Conservation (phyloP, 2,888 invertebrate genomes). For the Gastrophysa polygoni region DNA sequence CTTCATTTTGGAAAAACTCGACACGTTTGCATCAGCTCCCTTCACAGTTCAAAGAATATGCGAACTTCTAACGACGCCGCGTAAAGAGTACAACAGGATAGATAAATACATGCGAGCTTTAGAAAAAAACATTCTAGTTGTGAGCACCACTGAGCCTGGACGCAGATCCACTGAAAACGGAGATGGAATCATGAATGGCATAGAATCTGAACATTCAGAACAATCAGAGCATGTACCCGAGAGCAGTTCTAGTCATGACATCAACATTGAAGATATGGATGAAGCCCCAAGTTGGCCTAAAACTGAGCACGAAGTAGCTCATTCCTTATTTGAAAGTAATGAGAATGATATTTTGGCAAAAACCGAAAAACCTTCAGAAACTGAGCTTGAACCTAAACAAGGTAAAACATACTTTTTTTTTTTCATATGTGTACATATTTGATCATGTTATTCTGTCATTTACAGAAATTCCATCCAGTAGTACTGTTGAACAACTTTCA, state of each 20-base stretch:
- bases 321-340: conserved; percentile 29
- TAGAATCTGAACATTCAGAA: conserved; percentile 61
- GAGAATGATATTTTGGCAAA: conserved; percentile 28
- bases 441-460: background rate
- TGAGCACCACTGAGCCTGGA: conserved; percentile 76
- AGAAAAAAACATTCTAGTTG: conserved; percentile 92
- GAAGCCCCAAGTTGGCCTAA: conserved; percentile 54
- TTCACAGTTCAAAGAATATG: conserved; percentile 96
- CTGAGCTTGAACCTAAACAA: conserved; percentile 17
- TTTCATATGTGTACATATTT: background rate
- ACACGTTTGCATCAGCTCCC: conserved; percentile 87
- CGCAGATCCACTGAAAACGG: conserved; percentile 71
- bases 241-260: conserved; percentile 60
- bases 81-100: conserved; percentile 92
- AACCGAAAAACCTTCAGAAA: conserved; percentile 22
- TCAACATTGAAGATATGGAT: conserved; percentile 66
- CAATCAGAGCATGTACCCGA: conserved; percentile 57
- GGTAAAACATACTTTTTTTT: conserved; percentile 21
- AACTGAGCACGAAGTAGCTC: conserved; percentile 20
- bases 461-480: conserved; percentile 28
- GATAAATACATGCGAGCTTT: conserved; percentile 97
- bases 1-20: conserved; percentile 79
- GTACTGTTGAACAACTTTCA: conserved; percentile 20
- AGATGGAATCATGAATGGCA: conserved; percentile 67
- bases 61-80: conserved; percentile 88